These are phyloP conservation scores for Ctenopoma multispine DNA, from an alignment of 2,797 vertebrate genomes.

Conservation along the genomic window DNA sequence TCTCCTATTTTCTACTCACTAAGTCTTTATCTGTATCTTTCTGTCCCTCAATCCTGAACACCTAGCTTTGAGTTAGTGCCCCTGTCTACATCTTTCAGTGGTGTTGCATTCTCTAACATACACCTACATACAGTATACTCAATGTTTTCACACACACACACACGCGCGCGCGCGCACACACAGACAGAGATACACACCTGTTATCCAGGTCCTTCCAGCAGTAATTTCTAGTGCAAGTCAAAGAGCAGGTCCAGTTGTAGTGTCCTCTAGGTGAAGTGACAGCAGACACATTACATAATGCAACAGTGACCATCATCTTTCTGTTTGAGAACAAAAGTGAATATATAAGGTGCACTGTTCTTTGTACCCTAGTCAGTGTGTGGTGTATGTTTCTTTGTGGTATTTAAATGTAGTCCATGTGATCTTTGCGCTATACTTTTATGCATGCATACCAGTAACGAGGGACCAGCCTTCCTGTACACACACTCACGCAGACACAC, in stretches of 20 bases:
- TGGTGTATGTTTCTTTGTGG: constrained; percentile 39
- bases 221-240: constrained; percentile 58
- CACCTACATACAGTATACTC: constrained; percentile 39
- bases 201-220: constrained; percentile 57
- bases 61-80: constrained; percentile 75
- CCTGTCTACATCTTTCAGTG: constrained; percentile 53
- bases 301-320: constrained; percentile 71
- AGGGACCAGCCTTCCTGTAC: constrained; percentile 24
- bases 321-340: constrained; percentile 62
- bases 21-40: constrained; percentile 66
- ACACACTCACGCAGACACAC: constrained; percentile 9
- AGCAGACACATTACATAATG: constrained; percentile 76
- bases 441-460: constrained; percentile 50
- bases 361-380: constrained; percentile 39
- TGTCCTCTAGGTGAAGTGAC: constrained; percentile 68
- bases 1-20: constrained; percentile 49
- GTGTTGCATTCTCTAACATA: constrained; percentile 54
- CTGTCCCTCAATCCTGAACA: constrained; percentile 54
- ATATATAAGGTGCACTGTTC: constrained; percentile 50
- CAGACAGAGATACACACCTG: constrained; percentile 50
- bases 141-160: constrained; percentile 36
- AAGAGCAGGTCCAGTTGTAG: constrained; percentile 55
- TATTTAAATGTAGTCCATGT: constrained; percentile 43
- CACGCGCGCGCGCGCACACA: constrained; percentile 17
- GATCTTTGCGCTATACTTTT: constrained; percentile 41